A percentile compares a stretch with the other conserved stretches of the same genome.
phyloP scores from a whole-genome alignment of 1,140 invertebrate species.

The Drosophila sp. region DNA sequence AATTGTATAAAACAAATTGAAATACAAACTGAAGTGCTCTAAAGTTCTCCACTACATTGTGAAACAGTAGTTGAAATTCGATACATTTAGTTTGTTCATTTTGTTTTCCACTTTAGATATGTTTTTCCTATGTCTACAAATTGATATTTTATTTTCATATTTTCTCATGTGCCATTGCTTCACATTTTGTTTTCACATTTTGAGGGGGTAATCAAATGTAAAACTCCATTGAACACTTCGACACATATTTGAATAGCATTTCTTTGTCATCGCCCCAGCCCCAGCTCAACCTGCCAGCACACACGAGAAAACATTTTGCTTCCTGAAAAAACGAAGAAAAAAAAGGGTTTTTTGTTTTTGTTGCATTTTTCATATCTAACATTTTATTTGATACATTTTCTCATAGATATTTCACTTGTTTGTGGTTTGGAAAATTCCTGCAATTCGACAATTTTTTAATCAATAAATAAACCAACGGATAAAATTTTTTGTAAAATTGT shows the following conservation, averaged over 20 bases:
- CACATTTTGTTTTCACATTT: neutral
- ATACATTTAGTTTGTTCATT: conserved; percentile 30
- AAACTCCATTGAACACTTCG: conserved; percentile 43
- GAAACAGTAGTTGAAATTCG: neutral
- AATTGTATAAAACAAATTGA: neutral
- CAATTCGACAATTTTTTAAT: conserved; percentile 5
- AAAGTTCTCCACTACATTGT: neutral
- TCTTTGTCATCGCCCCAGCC: conserved; percentile 10
- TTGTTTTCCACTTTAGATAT: conserved; percentile 32
- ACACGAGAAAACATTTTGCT: conserved; percentile 19
- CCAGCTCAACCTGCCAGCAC: neutral
- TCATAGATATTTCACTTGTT: neutral
- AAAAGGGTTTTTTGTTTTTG: neutral
- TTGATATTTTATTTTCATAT: conserved; percentile 7
- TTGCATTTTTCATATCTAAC: conserved; percentile 3
- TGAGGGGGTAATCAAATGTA: conserved; percentile 46
- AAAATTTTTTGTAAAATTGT: neutral
- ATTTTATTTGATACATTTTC: conserved; percentile 8
- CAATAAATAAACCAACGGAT: conserved; percentile 2
- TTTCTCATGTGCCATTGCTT: conserved; percentile 17
- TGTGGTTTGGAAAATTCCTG: neutral
- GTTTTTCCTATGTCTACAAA: conserved; percentile 19
- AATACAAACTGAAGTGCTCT: neutral
- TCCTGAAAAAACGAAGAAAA: neutral
- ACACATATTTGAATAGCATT: conserved; percentile 33